Percentiles rank a stretch among this genome's conserved stretches.
Evolutionary conservation across 2,797 vertebrate species (phyloP).

Genomic region (Macrochelys suwanniensis): DNA sequence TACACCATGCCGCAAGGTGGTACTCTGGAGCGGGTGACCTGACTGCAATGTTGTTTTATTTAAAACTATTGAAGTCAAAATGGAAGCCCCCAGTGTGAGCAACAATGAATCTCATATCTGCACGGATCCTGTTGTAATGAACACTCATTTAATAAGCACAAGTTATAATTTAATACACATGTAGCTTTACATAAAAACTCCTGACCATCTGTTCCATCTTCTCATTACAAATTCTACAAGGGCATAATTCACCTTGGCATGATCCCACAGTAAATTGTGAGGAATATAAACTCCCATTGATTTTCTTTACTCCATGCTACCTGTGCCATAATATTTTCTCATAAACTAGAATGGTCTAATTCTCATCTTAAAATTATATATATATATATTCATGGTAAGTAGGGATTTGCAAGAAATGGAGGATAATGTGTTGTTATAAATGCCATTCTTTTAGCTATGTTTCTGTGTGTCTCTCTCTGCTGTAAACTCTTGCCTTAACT

Average conservation of each 20-base stretch:
- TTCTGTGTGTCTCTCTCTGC: not conserved
- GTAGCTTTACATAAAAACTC: conserved; percentile 15
- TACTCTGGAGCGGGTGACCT: not conserved
- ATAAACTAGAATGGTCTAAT: not conserved
- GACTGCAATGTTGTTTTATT: not conserved
- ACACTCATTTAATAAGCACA: conserved; percentile 16
- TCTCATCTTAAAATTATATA: not conserved
- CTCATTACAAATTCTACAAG: conserved; percentile 63
- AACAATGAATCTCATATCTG: not conserved
- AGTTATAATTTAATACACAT: conserved; percentile 54
- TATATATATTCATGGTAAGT: not conserved
- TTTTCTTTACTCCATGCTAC: not conserved
- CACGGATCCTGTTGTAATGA: conserved; percentile 23
- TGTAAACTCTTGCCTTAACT: conserved; percentile 23
- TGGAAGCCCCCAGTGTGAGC: not conserved
- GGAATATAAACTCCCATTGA: not conserved
- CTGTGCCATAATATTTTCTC: not conserved
- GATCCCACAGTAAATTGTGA: conserved; percentile 14
- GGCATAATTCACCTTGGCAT: conserved; percentile 41
- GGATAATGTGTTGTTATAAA: not conserved
- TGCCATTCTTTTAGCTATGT: not conserved
- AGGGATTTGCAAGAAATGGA: not conserved
- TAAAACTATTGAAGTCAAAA: not conserved
- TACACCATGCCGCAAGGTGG: too few species aligned
- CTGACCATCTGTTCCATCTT: conserved; percentile 54